These are phyloP conservation scores for Dicentrarchus labrax DNA, from an alignment of 2,113 vertebrate genomes.

Conservation along the genomic window DNA sequence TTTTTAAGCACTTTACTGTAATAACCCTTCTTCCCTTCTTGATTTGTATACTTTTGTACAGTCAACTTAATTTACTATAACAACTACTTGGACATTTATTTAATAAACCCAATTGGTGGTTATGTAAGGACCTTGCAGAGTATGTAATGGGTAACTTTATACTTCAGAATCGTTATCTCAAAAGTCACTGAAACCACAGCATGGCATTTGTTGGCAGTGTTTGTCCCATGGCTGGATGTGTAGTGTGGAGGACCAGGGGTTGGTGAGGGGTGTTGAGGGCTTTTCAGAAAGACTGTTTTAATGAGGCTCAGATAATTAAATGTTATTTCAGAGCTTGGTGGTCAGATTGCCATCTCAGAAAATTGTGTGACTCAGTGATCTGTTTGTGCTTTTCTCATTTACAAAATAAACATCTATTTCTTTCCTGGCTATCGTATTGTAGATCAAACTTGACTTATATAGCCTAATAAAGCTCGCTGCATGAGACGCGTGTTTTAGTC, in stretches of 20 bases:
- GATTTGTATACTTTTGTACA: not conserved
- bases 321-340: conserved; percentile 67
- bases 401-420: conserved; percentile 67
- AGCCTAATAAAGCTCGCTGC: conserved; percentile 73
- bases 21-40: too few species aligned
- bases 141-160: conserved; percentile 8
- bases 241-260: conserved; percentile 21
- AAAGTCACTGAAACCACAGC: conserved; percentile 16
- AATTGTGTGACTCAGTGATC: conserved; percentile 56
- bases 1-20: not conserved
- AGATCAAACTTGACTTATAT: conserved; percentile 69
- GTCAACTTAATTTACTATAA: not conserved
- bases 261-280: conserved; percentile 38
- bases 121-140: not conserved
- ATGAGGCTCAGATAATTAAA: conserved; percentile 75
- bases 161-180: conserved; percentile 6
- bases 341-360: conserved; percentile 59
- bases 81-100: not conserved
- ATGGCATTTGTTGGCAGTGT: conserved; percentile 30
- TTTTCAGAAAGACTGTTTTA: conserved; percentile 65
- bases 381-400: conserved; percentile 71
- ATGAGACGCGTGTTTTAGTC: conserved; percentile 66
- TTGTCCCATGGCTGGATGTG: conserved; percentile 47
- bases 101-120: not conserved
- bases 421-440: conserved; percentile 47